Conservation (phyloP, 2,797 vertebrate genomes). For the Clarias platycephalus region DNA sequence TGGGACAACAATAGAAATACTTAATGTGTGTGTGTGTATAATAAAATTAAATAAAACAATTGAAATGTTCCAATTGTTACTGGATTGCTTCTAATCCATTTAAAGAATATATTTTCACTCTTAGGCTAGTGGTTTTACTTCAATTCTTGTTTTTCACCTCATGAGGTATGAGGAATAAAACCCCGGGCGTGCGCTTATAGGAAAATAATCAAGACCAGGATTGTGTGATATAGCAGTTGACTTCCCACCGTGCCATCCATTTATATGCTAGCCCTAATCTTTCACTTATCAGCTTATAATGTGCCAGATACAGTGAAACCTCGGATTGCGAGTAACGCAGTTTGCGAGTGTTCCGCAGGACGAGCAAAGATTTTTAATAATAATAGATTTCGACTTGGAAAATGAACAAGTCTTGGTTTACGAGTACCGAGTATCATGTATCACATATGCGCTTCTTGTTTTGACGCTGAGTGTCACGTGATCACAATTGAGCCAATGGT, state of each 20-base stretch:
- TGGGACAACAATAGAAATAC: neutral
- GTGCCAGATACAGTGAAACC: too few species aligned
- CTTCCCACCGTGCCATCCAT: neutral
- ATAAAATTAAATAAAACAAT: neutral
- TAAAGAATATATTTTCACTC: neutral
- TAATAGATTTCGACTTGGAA: too few species aligned
- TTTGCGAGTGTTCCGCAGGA: too few species aligned
- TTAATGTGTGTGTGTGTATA: neutral
- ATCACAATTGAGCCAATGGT: too few species aligned
- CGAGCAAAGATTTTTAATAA: too few species aligned
- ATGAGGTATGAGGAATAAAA: neutral
- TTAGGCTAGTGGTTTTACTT: neutral
- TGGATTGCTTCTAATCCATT: neutral
- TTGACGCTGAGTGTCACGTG: too few species aligned
- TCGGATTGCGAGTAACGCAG: too few species aligned
- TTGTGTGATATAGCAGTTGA: neutral
- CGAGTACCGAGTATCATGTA: too few species aligned
- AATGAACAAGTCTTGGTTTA: too few species aligned
- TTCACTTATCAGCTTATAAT: too few species aligned
- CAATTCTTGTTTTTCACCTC: neutral
- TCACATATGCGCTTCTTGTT: too few species aligned
- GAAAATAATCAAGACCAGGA: neutral
- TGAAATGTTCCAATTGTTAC: neutral
- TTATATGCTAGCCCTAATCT: too few species aligned
- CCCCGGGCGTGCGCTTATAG: neutral